These are phyloP conservation scores for Furnarius figulus DNA, from an alignment of 2,113 vertebrate species.

Conservation along the genomic window DNA sequence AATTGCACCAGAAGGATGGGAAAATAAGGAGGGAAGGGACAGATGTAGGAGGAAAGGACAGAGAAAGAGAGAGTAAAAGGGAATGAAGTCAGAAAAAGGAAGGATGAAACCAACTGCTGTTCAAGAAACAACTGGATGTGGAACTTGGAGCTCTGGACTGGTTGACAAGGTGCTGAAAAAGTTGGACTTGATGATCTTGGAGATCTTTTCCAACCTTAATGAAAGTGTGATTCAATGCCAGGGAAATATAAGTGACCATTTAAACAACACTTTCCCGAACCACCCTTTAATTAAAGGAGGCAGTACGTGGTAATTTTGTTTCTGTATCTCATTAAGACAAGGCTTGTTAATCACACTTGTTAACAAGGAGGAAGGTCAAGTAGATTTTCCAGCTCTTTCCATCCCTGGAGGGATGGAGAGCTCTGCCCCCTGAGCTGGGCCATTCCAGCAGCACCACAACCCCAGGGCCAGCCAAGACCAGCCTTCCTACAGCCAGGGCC, in stretches of 20 bases:
- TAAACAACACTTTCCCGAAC: neutral
- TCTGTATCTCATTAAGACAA: neutral
- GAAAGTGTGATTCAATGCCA: neutral
- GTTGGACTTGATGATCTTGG: rapidly evolving
- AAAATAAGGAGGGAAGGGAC: neutral
- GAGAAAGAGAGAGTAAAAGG: neutral
- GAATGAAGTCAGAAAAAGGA: neutral
- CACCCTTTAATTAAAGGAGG: neutral
- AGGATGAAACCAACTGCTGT: rapidly evolving
- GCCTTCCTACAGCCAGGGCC: neutral
- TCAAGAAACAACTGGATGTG: neutral
- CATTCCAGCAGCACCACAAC: neutral
- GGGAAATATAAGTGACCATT: neutral
- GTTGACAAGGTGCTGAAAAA: too few relatives aligned
- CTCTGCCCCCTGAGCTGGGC: neutral
- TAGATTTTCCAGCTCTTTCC: neutral
- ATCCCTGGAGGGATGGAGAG: neutral
- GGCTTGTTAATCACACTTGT: neutral
- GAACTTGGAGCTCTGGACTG: neutral
- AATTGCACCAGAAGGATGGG: neutral
- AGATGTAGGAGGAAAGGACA: neutral
- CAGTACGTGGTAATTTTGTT: neutral
- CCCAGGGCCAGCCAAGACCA: neutral
- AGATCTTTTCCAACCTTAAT: neutral
- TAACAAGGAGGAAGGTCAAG: neutral